phyloP scores from a whole-genome alignment of 2,797 vertebrate species.

The Ciconia nigra region DNA sequence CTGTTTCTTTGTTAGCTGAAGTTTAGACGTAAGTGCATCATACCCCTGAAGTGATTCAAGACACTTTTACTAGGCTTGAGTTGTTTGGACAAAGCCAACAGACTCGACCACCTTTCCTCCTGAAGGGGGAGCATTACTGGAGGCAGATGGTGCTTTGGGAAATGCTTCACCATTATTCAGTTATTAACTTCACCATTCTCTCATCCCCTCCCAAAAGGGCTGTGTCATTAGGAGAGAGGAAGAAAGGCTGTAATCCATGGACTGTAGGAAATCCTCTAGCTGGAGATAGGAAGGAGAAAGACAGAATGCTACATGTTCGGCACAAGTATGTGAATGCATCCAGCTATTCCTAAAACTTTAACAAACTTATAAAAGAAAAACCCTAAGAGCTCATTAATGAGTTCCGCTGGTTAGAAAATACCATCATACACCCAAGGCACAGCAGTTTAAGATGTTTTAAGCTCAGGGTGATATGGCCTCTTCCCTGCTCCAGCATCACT shows the following conservation, averaged over 20 bases:
- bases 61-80: not conserved
- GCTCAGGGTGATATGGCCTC: not conserved
- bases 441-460: not conserved
- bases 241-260: not conserved
- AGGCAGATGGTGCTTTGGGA: not conserved
- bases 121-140: not conserved
- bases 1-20: not conserved
- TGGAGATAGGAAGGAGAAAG: not conserved
- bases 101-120: not conserved
- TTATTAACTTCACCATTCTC: not conserved
- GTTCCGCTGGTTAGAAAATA: not conserved
- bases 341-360: not conserved
- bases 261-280: not conserved
- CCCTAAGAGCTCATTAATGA: not conserved
- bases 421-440: not conserved
- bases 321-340: not conserved
- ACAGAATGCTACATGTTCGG: not conserved
- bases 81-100: not conserved
- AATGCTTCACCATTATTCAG: not conserved
- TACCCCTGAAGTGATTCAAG: not conserved
- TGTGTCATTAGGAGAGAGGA: not conserved
- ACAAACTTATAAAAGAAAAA: not conserved
- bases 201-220: not conserved
- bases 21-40: not conserved
- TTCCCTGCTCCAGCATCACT: not conserved